Base-by-base conservation (phyloP, 2,797 vertebrate species). In the Pithecia hirsuta region DNA sequence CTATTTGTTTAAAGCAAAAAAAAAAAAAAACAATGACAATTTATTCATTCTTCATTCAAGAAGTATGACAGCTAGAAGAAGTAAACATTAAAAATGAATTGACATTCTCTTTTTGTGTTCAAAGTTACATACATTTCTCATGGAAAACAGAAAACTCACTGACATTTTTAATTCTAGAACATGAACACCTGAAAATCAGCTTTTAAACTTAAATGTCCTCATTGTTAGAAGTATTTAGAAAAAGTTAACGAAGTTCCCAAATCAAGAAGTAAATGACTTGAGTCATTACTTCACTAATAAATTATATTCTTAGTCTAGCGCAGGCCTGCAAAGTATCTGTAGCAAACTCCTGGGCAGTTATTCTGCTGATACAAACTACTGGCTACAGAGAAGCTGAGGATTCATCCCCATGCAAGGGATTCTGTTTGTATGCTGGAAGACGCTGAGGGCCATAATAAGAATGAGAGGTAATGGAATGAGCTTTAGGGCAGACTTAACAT, bases 121-220 rank as follows among this genome's bases (percentile, higher is more conserved):
- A 59, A 94, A 89, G 59, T 84, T 93, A 84, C 0, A 89, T 12
- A 57, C 20, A 57, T 87, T 89, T 82, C 80, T 24, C 89, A 33
- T 52, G 17, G 36, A 94, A 87, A 95, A 82, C 44, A 44, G 52
- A 89, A 81, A 94, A 93, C 24, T 84, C 39, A 39, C 12, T 64
- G 52, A 72, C 2, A n/a, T 95, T 86, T 95, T 86, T 15, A 96
- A 87, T 8, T 93, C 36, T 4, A 87, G 10, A 92, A 87, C 10
- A 95, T 20, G 67, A 94, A 84, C 17, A 76, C 64, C 55, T 83
- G 46, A 97, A 97, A 91, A 88, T 46, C 8, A 86, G 57, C 36
- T 85, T 95, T 91, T 84, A 94, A 94, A 91, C 93, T 67, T 85
- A 82, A 97, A 91, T 75, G 52, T 80, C 48, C 48, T 84, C 52